Base-by-base conservation (phyloP, 1,140 invertebrate genomes). In the Microplitis mediator region DNA sequence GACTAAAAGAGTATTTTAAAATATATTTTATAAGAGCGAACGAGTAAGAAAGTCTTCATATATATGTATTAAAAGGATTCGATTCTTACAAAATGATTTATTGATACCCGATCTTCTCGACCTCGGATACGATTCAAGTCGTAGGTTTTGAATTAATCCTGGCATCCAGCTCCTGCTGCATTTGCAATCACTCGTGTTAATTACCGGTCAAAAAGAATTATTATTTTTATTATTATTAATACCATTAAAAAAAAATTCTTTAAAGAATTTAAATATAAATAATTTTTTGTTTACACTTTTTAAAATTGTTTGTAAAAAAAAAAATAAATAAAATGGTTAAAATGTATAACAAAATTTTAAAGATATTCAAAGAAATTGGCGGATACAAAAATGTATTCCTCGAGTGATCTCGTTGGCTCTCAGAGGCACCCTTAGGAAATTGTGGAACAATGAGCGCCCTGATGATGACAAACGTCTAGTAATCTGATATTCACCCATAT, bases 41-140 rank as follows among this genome's bases (percentile, higher is more conserved):
- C 61, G 74, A 58, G 23, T 34, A 39, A 32, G 50, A 67, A 4
- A 45, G 23, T 4, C 6, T 45, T 45, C 11, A 45, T 45, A 45
- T 45, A 45, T 45, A 45, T 45, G 11, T 45, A 8, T 45, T 45
- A 9, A 45, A 23, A 45, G 39, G 50, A 67, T 50, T 67, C 50
- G 50, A 54, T 67, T 67, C 65, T 67, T 31, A 50, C 50, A 32
- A 50, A 31, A 58, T 63, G 66, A 73, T 69, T 70, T 74, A 74
- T 70, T 58, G 73, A 69, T 65, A 58, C 60, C 65, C 67, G 60
- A 69, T 69, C 54, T 36, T 45, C 39, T 56, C 62, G 73, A 69
- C 61, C 67, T 66, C 63, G 71, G 60, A 62, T 62, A 61, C 54
- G 56, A 61, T 66, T 34, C 66, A 16, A 63, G 50, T 69, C 61